A percentile compares a stretch with the other conserved stretches of the same genome.
Evolutionary conservation across 1,140 invertebrate genomes (phyloP).

Genomic region (Bombus affinis): DNA sequence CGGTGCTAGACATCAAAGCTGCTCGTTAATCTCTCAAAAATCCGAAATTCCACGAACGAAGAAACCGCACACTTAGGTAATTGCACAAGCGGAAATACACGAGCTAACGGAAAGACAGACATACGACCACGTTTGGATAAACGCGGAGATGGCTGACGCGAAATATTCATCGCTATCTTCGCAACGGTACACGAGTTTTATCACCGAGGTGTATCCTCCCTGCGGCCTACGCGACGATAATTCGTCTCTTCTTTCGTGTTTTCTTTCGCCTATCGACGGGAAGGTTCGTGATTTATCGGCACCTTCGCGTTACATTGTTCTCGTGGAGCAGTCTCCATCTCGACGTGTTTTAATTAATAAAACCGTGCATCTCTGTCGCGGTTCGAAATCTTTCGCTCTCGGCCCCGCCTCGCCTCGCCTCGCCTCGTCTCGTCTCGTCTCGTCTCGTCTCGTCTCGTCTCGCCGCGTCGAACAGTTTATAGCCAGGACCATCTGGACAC

Average conservation of each 20-base stretch:
- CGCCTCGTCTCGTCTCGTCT: constrained; percentile 24
- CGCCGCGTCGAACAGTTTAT: constrained; percentile 54
- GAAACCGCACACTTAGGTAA: no score
- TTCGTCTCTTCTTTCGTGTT: constrained; percentile 1
- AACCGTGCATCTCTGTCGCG: background rate
- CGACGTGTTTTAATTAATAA: constrained; percentile 27
- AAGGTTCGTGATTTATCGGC: constrained; percentile 53
- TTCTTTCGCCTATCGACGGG: background rate
- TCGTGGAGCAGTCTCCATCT: background rate
- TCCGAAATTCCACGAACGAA: no score
- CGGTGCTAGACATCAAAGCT: no score
- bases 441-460: constrained; percentile 10
- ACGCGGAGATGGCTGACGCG: constrained; percentile 22
- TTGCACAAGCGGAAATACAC: background rate
- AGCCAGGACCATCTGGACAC: constrained; percentile 50
- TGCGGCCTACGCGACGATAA: constrained; percentile 53
- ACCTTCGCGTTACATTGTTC: constrained; percentile 62
- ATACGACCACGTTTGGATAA: constrained; percentile 36
- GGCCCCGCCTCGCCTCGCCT: background rate
- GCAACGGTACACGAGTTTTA: constrained; percentile 67
- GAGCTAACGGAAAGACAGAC: background rate
- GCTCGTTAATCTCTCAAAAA: no score
- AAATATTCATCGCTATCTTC: constrained; percentile 28
- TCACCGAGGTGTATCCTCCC: constrained; percentile 25
- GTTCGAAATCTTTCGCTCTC: background rate